phyloP scores from a whole-genome alignment of 2,113 vertebrate species.

The Anarhynchus alexandrinus region DNA sequence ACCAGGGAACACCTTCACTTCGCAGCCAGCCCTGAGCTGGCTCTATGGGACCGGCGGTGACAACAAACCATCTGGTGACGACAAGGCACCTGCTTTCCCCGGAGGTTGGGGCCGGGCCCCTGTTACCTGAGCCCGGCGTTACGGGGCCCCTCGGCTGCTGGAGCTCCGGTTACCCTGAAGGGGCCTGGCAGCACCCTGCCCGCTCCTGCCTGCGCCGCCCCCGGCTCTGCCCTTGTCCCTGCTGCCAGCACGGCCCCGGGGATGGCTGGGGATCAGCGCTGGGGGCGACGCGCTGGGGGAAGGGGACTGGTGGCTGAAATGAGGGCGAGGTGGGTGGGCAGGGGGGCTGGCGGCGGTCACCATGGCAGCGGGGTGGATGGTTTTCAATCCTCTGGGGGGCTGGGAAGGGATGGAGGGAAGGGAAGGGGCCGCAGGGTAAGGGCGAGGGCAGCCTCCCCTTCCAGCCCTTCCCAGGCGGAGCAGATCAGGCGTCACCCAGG shows the following conservation, averaged over 20 bases:
- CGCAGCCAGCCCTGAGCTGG: background rate
- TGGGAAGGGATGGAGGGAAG: background rate
- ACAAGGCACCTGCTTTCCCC: background rate
- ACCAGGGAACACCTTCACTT: rapidly evolving
- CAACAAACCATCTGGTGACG: rapidly evolving
- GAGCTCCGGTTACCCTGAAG: background rate
- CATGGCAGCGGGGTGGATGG: background rate
- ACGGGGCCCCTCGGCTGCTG: background rate
- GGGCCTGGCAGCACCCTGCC: background rate
- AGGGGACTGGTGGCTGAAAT: background rate
- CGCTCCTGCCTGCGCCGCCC: background rate
- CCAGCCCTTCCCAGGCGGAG: background rate
- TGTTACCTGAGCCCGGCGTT: conserved; percentile 8
- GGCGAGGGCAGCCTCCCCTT: background rate
- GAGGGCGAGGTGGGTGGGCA: background rate
- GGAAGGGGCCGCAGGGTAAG: background rate
- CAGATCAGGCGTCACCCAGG: background rate
- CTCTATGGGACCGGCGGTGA: background rate
- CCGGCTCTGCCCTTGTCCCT: too few species aligned
- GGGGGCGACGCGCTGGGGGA: background rate
- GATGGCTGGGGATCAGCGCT: background rate
- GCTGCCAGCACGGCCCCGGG: too few species aligned
- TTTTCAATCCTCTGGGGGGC: conserved; percentile 6
- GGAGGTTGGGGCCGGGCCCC: background rate
- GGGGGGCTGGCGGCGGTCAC: background rate